A percentile compares a stretch with the other conserved stretches of the same genome.
Evolutionary conservation across 1,140 invertebrate species (phyloP).

Genomic region (Penaeus japonicus): DNA sequence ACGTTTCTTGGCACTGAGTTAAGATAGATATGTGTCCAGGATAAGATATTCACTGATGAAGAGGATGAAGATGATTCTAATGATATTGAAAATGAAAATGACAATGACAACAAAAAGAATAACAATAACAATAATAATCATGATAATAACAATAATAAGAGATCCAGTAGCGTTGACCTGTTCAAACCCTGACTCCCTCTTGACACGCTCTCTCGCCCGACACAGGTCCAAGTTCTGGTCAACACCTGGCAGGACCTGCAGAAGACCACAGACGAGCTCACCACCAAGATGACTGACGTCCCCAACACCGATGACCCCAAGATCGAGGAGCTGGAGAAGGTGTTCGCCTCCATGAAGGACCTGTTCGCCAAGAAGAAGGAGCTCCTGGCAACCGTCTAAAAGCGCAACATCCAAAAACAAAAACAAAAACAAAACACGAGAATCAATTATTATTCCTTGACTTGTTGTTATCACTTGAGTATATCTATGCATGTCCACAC

Average conservation of each 20-base stretch:
- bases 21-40: too few relatives aligned
- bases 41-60: not conserved
- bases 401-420: not conserved
- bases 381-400: constrained; percentile 49
- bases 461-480: too few relatives aligned
- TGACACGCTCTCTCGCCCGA: not conserved
- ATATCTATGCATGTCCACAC: too few relatives aligned
- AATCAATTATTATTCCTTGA: not conserved
- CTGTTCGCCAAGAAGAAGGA: constrained; percentile 58
- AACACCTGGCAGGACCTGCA: constrained; percentile 57
- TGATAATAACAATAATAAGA: not conserved
- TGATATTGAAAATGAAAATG: not conserved
- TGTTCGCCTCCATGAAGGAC: constrained; percentile 51
- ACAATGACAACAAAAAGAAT: not conserved
- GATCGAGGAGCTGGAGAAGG: constrained; percentile 57
- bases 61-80: not conserved
- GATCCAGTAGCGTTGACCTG: not conserved
- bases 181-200: not conserved
- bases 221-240: constrained; percentile 49
- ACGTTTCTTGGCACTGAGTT: too few relatives aligned
- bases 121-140: not conserved
- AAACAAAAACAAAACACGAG: not conserved
- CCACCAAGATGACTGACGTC: constrained; percentile 47
- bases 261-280: constrained; percentile 53
- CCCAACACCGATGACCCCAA: constrained; percentile 55